These are phyloP conservation scores for Drosophila truncata DNA, from an alignment of 1,140 invertebrate genomes.

Conservation along the genomic window DNA sequence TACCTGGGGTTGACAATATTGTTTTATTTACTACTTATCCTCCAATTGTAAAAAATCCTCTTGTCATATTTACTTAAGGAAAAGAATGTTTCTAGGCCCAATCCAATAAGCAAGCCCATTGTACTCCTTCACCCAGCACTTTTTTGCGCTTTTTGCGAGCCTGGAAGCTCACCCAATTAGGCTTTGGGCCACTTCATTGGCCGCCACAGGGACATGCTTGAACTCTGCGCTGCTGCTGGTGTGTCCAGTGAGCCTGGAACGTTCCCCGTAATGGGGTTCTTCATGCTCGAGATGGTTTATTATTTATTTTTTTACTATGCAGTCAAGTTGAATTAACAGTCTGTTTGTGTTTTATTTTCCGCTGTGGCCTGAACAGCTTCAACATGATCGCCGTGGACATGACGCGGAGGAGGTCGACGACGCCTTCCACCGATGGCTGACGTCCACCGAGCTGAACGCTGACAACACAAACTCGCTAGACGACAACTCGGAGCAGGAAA, in stretches of 20 bases:
- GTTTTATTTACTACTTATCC: not conserved
- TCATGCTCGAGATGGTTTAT: conserved; percentile 67
- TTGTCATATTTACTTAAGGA: not conserved
- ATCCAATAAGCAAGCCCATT: not conserved
- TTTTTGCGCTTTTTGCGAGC: not conserved
- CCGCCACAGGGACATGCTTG: conserved; percentile 14
- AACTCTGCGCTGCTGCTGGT: conserved; percentile 12
- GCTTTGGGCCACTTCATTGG: conserved; percentile 48
- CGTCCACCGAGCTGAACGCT: conserved; percentile 77
- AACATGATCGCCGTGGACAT: conserved; percentile 43
- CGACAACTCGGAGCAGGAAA: conserved; percentile 70
- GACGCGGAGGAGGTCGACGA: conserved; percentile 72
- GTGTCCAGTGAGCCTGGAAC: conserved; percentile 53
- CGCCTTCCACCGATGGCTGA: conserved; percentile 83
- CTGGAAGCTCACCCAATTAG: conserved; percentile 42
- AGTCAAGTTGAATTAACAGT: conserved; percentile 59
- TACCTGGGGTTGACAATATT: no score
- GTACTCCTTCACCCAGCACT: not conserved
- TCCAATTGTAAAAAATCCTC: no score
- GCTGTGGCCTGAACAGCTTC: conserved; percentile 26
- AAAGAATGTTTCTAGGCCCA: not conserved
- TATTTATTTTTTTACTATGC: conserved; percentile 72
- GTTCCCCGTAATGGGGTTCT: conserved; percentile 52
- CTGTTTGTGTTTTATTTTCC: conserved; percentile 40
- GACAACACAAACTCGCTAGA: conserved; percentile 66